phyloP scores from a whole-genome alignment of 2,113 vertebrate species.

The Syngnathus typhle region DNA sequence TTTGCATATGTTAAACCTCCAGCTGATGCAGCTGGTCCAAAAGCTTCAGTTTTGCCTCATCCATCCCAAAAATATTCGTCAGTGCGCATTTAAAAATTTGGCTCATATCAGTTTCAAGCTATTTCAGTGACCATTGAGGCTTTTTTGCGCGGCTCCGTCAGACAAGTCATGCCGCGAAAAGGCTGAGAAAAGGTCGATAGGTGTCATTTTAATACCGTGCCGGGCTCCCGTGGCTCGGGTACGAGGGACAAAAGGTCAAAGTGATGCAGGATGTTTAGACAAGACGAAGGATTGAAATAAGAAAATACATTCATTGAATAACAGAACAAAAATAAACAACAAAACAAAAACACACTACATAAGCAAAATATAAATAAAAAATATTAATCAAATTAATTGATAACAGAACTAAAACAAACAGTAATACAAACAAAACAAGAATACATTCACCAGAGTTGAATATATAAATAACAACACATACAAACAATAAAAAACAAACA shows the following conservation, averaged over 20 bases:
- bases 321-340: background rate
- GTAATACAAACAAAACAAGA: background rate
- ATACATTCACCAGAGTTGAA: too few species aligned
- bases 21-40: background rate
- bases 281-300: background rate
- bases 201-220: conserved; percentile 64
- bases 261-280: background rate
- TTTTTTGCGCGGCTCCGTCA: conserved; percentile 54
- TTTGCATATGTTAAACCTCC: background rate
- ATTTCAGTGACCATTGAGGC: background rate
- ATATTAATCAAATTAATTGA: background rate
- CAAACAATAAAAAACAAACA: background rate
- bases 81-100: background rate
- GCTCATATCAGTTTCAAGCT: background rate
- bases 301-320: background rate
- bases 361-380: background rate
- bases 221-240: conserved; percentile 21
- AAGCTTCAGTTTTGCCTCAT: background rate
- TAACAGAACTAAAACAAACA: background rate
- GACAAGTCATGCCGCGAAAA: conserved; percentile 80
- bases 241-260: background rate
- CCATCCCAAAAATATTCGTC: background rate
- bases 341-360: background rate
- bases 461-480: background rate
- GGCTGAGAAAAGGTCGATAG: conserved; percentile 45